phyloP scores from a whole-genome alignment of 1,140 invertebrate species.

The Drosophila guanche region DNA sequence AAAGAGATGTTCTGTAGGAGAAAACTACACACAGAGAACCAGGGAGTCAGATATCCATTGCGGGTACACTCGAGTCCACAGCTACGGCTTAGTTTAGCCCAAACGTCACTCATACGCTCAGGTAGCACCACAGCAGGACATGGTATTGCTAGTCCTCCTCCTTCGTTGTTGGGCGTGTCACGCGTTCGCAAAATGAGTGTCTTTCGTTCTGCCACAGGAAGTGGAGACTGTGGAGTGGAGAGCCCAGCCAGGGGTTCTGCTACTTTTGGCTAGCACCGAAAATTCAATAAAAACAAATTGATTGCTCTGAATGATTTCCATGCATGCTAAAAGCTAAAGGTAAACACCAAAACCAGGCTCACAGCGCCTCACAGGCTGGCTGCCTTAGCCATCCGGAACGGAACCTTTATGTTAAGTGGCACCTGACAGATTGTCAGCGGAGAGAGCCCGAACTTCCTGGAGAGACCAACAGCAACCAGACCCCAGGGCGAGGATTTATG shows the following conservation, averaged over 20 bases:
- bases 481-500: constrained; percentile 61
- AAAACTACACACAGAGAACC: constrained; percentile 20
- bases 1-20: not conserved
- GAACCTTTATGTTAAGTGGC: constrained; percentile 67
- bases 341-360: constrained; percentile 51
- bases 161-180: constrained; percentile 43
- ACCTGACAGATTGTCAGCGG: constrained; percentile 65
- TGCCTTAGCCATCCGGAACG: constrained; percentile 21
- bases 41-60: constrained; percentile 4
- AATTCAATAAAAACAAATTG: constrained; percentile 81
- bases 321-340: constrained; percentile 59
- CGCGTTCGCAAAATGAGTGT: constrained; percentile 65
- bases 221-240: too few relatives aligned
- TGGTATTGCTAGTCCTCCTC: constrained; percentile 1
- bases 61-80: constrained; percentile 43
- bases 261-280: constrained; percentile 36
- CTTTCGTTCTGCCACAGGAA: constrained; percentile 33
- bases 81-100: constrained; percentile 68
- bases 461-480: constrained; percentile 12
- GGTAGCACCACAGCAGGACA: constrained; percentile 44
- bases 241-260: not conserved
- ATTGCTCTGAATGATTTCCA: constrained; percentile 72
- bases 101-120: constrained; percentile 76
- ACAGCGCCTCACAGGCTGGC: not conserved
- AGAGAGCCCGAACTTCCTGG: constrained; percentile 41